Evolutionary conservation across 2,888 invertebrate genomes (phyloP).

Genomic region (Campoplex capitator): DNA sequence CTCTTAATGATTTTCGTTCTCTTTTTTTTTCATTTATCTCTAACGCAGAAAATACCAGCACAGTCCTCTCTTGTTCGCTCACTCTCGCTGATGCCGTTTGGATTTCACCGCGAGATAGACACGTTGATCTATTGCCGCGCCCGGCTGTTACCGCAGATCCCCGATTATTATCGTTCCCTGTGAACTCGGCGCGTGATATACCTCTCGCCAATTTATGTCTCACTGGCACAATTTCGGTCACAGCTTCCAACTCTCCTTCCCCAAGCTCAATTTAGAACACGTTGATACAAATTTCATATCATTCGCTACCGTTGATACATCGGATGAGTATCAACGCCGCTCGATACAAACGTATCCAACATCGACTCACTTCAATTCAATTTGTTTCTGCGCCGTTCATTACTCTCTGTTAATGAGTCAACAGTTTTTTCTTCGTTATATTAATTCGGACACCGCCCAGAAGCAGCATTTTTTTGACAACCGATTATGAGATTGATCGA

Average conservation of each 20-base stretch:
- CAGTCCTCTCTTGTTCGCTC: slow-evolving; percentile 63
- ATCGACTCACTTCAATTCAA: neutral
- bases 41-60: slow-evolving; percentile 43
- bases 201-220: neutral
- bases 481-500: too few species aligned
- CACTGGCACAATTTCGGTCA: neutral
- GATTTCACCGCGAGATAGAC: slow-evolving; percentile 57
- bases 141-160: slow-evolving; percentile 37
- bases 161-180: slow-evolving; percentile 53
- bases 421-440: neutral
- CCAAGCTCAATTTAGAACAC: neutral
- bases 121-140: slow-evolving; percentile 61
- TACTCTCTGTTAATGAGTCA: neutral
- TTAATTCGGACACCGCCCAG: too few species aligned
- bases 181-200: neutral
- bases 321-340: neutral
- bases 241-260: neutral
- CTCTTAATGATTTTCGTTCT: slow-evolving; percentile 15
- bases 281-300: neutral
- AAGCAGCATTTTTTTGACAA: too few species aligned
- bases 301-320: neutral
- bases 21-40: neutral
- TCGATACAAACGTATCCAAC: too few species aligned
- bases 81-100: slow-evolving; percentile 40
- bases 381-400: neutral